A percentile compares a stretch with the other conserved stretches of the same genome.
Conservation (phyloP, 2,888 invertebrate genomes). For the Anarsia innoxiella region DNA sequence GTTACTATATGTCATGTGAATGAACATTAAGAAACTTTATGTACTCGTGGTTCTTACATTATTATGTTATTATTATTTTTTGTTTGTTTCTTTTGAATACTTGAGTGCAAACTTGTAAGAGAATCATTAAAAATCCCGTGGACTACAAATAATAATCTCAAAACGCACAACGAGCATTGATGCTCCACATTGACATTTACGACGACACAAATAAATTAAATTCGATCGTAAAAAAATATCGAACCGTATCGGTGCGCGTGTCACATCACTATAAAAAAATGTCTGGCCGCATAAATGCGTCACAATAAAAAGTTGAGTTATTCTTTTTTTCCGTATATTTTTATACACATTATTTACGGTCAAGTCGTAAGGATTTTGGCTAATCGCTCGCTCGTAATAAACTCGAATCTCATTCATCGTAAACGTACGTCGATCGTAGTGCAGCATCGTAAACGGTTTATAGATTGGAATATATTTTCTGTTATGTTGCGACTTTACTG, state of each 20-base stretch:
- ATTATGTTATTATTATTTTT: no score
- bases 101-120: constrained; percentile 47
- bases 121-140: constrained; percentile 58
- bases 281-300: constrained; percentile 45
- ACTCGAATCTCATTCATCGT: constrained; percentile 38
- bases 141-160: constrained; percentile 57
- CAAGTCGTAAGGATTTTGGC: constrained; percentile 50
- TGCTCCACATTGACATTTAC: constrained; percentile 58
- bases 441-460: constrained; percentile 46
- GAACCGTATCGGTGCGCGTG: constrained; percentile 57
- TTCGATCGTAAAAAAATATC: constrained; percentile 58
- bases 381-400: constrained; percentile 52
- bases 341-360: constrained; percentile 53
- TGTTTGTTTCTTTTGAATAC: no score
- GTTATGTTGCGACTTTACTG: constrained; percentile 17
- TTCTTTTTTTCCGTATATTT: constrained; percentile 41
- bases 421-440: constrained; percentile 26
- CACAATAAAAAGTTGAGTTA: constrained; percentile 55
- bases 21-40: no score
- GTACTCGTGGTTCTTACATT: no score
- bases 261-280: constrained; percentile 56
- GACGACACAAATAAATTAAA: constrained; percentile 67
- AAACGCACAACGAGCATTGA: constrained; percentile 39
- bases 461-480: constrained; percentile 39
- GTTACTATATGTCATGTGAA: no score